Evolutionary conservation across 1,140 invertebrate genomes (phyloP), one percentile per base, ranked within the genome.

Genomic region (Aricia agestis): DNA sequence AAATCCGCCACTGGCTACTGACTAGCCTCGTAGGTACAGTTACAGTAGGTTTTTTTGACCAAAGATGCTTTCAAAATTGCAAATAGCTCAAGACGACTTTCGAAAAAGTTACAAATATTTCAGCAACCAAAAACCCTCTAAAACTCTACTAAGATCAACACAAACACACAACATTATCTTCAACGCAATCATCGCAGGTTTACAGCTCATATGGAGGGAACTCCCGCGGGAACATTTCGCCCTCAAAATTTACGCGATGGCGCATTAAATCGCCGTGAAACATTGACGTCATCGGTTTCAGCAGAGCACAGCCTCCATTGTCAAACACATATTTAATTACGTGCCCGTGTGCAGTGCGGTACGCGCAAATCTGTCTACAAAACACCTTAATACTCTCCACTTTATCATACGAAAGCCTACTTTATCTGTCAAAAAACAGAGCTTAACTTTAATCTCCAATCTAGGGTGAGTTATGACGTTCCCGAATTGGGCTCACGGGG

Each of bases 271-370:
- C 76, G 74, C 70, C 78, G 80, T 76, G 67, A 78, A 81, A 82
- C 79, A 85, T 82, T 91, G 89, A 89, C 89, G 87, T 91, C 89
- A 91, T 85, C 85, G 86, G 78, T 75, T 80, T 78, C 72, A 80
- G 79, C 75, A 87, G 85, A 89, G 85, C 75, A 87, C 86, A 91
- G 85, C 86, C 85, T 80, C 89, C 76, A 89, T 89, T 91, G 87
- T 91, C 86, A 91, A 88, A 89, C 86, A 91, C 86, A 89, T 89
- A 88, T 90, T 90, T 90, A 89, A 90, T 89, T 87, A 89, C 84
- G 25, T 25, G 82, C 83, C 80, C 84, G 89, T 90, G 86, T 91
- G 89, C 89, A 91, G 87, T 91, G 87, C 89, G 89, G 85, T 86
- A 89, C 85, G 79, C 84, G 84, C 81, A 80, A 66, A 78, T 18